Percentiles rank a stretch among this genome's conserved stretches.
phyloP scores from a whole-genome alignment of 2,113 vertebrate genomes.

The Dasypus novemcinctus region DNA sequence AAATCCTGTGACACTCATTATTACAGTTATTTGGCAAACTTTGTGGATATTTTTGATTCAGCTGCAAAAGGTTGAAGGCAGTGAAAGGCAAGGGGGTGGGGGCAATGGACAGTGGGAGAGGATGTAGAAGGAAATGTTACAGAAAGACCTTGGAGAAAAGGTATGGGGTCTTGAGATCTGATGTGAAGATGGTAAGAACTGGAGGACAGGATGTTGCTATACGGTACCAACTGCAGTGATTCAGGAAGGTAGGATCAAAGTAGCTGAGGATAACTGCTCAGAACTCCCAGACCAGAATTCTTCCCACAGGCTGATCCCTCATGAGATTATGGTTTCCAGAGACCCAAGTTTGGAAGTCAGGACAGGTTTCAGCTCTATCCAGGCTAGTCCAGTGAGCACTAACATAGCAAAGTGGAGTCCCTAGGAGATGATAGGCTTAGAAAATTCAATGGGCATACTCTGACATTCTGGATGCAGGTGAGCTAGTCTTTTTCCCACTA shows the following conservation, averaged over 20 bases:
- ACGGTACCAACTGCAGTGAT: neutral
- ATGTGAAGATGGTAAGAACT: neutral
- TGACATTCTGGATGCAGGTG: neutral
- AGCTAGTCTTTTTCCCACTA: neutral
- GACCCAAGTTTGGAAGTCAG: neutral
- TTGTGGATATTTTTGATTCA: neutral
- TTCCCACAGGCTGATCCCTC: neutral
- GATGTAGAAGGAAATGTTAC: neutral
- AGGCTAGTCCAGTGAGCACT: neutral
- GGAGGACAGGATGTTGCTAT: neutral
- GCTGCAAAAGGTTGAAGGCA: neutral
- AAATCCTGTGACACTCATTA: neutral
- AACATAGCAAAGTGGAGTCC: neutral
- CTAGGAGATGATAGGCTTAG: neutral
- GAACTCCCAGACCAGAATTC: neutral
- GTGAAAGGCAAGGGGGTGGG: neutral
- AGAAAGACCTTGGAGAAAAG: neutral
- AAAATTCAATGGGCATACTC: neutral
- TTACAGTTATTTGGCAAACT: conserved; percentile 21
- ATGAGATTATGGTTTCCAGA: conserved; percentile 5
- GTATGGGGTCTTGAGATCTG: neutral
- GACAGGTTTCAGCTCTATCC: neutral
- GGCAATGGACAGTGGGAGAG: too few species aligned
- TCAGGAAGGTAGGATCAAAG: conserved; percentile 4
- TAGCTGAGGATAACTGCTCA: neutral